A percentile compares a stretch with the other conserved stretches of the same genome.
These are phyloP conservation scores for Buceros bicornis DNA, from an alignment of 2,797 vertebrate species.

Conservation along the genomic window DNA sequence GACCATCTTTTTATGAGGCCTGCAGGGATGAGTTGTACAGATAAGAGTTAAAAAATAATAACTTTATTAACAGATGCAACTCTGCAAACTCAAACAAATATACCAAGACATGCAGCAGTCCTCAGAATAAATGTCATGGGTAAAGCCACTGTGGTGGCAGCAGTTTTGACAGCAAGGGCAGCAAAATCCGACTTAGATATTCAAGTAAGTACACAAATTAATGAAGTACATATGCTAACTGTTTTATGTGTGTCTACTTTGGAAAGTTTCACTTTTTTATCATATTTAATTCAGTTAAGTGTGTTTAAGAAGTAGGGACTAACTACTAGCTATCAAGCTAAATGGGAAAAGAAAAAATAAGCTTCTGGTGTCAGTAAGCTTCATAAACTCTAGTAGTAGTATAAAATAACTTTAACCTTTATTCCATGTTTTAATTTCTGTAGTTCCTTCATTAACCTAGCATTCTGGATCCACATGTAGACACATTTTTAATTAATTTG, in stretches of 20 bases:
- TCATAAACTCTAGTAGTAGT: background rate
- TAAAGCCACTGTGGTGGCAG: background rate
- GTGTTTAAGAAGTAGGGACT: background rate
- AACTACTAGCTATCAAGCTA: background rate
- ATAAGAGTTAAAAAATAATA: background rate
- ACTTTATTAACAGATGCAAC: background rate
- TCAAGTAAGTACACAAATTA: background rate
- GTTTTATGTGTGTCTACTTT: background rate
- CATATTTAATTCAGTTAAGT: background rate
- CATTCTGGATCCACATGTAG: background rate
- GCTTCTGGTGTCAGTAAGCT: background rate
- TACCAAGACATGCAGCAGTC: background rate
- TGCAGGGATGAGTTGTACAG: background rate
- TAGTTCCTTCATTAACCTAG: background rate
- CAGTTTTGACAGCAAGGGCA: background rate
- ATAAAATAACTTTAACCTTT: background rate
- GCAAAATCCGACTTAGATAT: background rate
- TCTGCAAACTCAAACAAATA: background rate
- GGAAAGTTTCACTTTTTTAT: background rate
- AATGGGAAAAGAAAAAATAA: background rate
- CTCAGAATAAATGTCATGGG: background rate
- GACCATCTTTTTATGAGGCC: background rate
- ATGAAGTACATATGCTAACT: background rate
- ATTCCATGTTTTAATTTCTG: background rate
- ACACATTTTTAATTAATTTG: constrained; percentile 12